These are phyloP conservation scores for Spea multiplicata DNA, from an alignment of 2,113 vertebrate species.

Conservation along the genomic window DNA sequence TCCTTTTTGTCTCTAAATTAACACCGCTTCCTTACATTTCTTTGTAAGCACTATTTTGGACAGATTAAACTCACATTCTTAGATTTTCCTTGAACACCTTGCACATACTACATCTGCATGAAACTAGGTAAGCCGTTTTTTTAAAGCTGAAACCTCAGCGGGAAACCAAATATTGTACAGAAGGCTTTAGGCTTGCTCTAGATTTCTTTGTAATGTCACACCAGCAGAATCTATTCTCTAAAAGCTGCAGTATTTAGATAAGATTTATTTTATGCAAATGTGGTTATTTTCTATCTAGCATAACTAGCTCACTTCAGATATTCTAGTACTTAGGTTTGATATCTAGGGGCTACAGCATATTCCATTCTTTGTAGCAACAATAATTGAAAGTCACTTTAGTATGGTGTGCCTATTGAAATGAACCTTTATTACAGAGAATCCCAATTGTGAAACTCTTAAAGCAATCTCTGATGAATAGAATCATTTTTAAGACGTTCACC, in stretches of 20 bases:
- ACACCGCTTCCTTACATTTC: too few relatives aligned
- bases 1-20: too few relatives aligned
- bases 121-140: not conserved
- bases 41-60: not conserved
- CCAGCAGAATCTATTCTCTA: constrained; percentile 23
- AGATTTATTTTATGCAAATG: constrained; percentile 43
- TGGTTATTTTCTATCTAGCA: constrained; percentile 36
- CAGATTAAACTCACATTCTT: not conserved
- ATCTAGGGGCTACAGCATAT: constrained; percentile 33
- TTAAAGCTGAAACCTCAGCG: constrained; percentile 10
- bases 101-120: not conserved
- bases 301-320: constrained; percentile 35
- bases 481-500: constrained; percentile 10
- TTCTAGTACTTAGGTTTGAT: constrained; percentile 34
- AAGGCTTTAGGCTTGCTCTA: constrained; percentile 19
- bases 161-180: constrained; percentile 10
- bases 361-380: constrained; percentile 24
- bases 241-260: constrained; percentile 40
- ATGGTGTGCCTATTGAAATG: constrained; percentile 15
- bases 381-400: constrained; percentile 36
- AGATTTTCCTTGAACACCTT: not conserved
- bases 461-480: constrained; percentile 1
- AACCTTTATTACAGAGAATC: constrained; percentile 26
- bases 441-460: constrained; percentile 11
- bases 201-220: constrained; percentile 8